Evolutionary conservation across 2,888 invertebrate genomes (phyloP).

Genomic region (Beris morrisii): DNA sequence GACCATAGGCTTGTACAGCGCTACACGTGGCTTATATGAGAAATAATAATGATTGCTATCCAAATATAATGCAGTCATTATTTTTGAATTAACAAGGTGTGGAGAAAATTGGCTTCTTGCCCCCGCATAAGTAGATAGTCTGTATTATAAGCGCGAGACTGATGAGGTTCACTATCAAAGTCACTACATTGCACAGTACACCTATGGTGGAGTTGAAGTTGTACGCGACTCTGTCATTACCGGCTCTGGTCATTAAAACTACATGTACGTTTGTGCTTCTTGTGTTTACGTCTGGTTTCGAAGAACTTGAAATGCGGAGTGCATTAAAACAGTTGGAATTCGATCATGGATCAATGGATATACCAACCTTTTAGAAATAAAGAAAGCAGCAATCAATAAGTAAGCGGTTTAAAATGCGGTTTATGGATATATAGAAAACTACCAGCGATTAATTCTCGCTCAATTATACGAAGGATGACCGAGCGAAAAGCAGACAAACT

Average conservation of each 20-base stretch:
- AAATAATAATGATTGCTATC: slow-evolving; percentile 38
- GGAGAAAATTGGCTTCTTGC: slow-evolving; percentile 47
- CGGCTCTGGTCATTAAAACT: slow-evolving; percentile 30
- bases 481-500: no score
- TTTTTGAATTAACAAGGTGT: slow-evolving; percentile 61
- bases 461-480: no score
- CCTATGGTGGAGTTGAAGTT: not conserved
- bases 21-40: slow-evolving; percentile 35
- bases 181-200: not conserved
- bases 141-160: slow-evolving; percentile 9
- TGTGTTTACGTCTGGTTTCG: no score
- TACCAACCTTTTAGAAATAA: no score
- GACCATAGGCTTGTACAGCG: not conserved
- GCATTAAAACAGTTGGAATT: no score
- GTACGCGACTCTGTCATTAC: slow-evolving; percentile 21
- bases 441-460: no score
- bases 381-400: no score
- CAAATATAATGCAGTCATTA: slow-evolving; percentile 55
- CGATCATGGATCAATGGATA: no score
- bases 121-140: slow-evolving; percentile 3
- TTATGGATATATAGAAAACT: no score
- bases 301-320: no score
- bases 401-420: no score
- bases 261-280: not conserved
- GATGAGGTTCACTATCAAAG: not conserved